Base-by-base conservation (phyloP, 2,797 vertebrate genomes). In the Vireo griseus region DNA sequence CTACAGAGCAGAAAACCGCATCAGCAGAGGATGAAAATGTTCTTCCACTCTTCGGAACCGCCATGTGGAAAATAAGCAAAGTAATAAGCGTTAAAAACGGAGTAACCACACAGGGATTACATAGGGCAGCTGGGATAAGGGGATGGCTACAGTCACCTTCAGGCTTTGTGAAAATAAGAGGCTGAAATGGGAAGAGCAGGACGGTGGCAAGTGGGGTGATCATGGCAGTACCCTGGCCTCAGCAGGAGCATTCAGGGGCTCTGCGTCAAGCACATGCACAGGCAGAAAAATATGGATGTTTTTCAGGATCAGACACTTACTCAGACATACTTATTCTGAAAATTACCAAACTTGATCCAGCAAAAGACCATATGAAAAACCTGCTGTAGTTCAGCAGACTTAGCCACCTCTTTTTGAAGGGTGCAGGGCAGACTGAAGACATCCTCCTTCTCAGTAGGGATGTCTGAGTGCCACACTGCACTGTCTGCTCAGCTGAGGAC, bases 51-150 rank as follows among this genome's bases (percentile, higher is more conserved):
- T 65, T 51, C 44, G 73, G 67, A 31, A 78, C 40, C 8, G 4
- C 33, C 75, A 48, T 59, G 73, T 76, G 58, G 89, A 93, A 95
- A 95, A 94, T 81, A 88, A 93, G 68, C 72, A 68, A 66, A 86
- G 33, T 39, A 89, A 58, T 86, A 83, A 80, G 66, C 33, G 6
- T 40, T 73, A 84, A 86, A 92, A 95, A 58, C 45, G 24, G 55
- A 90, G 65, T 69, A 90, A 47, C 47, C 68, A 72, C 37, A 39
- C 19, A 39, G 71, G 39, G 50, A 65, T 59, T 91, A 45, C 5
- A 1, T 5, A 12, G 67, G 47, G 62, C 58, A 80, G 54, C 50
- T 68, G 76, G 29, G 59, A 29, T 52, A 71, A 78, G 65, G 44
- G 33, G 17, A 33, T 1, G 2, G 40, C 40, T 81, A 31, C 5